Evolutionary conservation across 2,797 vertebrate species (phyloP).

Genomic region (Eulemur rubriventer): DNA sequence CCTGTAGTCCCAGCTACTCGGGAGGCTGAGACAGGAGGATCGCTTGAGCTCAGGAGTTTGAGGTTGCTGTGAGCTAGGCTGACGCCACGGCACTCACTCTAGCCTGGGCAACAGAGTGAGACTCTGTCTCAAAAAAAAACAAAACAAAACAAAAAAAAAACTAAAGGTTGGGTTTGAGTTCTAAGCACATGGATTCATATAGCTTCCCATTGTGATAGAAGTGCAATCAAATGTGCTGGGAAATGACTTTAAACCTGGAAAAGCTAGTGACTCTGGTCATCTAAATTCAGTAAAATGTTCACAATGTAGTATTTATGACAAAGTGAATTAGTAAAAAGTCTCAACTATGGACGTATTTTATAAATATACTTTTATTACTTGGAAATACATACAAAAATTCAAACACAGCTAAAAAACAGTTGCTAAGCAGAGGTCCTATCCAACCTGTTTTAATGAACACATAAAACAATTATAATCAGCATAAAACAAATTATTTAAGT

Average conservation of each 20-base stretch:
- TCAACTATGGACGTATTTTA: slow-evolving; percentile 70
- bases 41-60: too few relatives aligned
- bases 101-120: too few relatives aligned
- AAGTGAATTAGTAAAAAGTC: slow-evolving; percentile 61
- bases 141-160: too few relatives aligned
- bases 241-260: background rate
- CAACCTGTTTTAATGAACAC: slow-evolving; percentile 60
- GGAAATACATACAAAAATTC: slow-evolving; percentile 79
- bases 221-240: background rate
- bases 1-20: too few relatives aligned
- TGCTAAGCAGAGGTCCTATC: slow-evolving; percentile 61
- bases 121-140: too few relatives aligned
- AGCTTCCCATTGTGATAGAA: background rate
- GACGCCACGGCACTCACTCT: too few relatives aligned
- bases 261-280: background rate
- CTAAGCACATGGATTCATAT: background rate
- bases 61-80: too few relatives aligned
- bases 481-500: slow-evolving; percentile 47
- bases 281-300: slow-evolving; percentile 42
- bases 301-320: background rate
- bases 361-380: slow-evolving; percentile 80
- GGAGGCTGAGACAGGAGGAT: too few relatives aligned
- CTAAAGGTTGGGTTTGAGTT: background rate
- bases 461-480: slow-evolving; percentile 41
- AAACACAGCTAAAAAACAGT: slow-evolving; percentile 76